These are phyloP conservation scores for Hemiscyllium ocellatum DNA, from an alignment of 2,113 vertebrate genomes.

Conservation along the genomic window DNA sequence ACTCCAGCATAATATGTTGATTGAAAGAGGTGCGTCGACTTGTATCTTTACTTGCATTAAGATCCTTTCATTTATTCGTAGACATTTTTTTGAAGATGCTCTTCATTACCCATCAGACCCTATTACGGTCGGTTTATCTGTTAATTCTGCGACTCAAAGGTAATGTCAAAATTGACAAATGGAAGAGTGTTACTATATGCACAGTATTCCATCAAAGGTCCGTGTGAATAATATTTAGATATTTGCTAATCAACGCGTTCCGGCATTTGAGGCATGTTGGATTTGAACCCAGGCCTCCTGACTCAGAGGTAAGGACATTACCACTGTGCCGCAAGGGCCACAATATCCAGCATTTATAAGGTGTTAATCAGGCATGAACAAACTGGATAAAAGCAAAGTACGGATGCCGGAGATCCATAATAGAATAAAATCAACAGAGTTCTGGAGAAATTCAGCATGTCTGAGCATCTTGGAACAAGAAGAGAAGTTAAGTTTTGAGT, in stretches of 20 bases:
- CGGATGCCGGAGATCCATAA: too few relatives aligned
- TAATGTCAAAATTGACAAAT: neutral
- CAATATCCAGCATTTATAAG: neutral
- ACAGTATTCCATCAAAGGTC: neutral
- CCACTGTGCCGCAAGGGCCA: too few relatives aligned
- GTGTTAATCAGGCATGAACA: neutral
- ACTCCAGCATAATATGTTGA: neutral
- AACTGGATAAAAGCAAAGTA: too few relatives aligned
- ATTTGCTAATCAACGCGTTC: too few relatives aligned
- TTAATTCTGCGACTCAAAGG: neutral
- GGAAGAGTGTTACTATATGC: neutral
- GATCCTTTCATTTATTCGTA: neutral
- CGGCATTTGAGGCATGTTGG: too few relatives aligned
- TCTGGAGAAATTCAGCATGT: too few relatives aligned
- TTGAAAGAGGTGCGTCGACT: neutral
- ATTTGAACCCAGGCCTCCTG: too few relatives aligned
- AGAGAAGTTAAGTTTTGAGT: too few relatives aligned
- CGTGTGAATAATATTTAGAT: neutral
- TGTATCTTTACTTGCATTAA: neutral
- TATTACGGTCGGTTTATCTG: neutral
- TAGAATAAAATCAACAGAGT: too few relatives aligned
- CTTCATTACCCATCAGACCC: neutral
- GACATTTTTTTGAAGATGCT: neutral
- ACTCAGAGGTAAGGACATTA: too few relatives aligned
- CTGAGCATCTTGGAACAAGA: too few relatives aligned